phyloP scores from a whole-genome alignment of 2,113 vertebrate species.

The Nothoprocta perdicaria region DNA sequence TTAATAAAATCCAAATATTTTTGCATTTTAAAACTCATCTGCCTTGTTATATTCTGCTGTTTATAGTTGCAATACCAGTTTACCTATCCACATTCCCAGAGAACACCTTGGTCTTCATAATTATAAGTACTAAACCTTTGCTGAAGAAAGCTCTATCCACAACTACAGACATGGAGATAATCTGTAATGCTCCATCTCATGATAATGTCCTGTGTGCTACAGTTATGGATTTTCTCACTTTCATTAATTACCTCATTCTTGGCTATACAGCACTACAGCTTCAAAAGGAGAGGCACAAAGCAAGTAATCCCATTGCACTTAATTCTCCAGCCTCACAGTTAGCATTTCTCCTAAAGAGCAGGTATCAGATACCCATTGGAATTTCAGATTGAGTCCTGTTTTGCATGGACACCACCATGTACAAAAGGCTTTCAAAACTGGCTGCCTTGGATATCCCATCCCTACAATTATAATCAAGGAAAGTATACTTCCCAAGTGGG shows the following conservation, averaged over 20 bases:
- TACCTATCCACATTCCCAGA: not conserved
- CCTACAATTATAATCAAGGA: not conserved
- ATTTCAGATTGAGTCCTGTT: not conserved
- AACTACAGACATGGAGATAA: not conserved
- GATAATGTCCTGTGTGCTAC: not conserved
- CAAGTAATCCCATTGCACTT: not conserved
- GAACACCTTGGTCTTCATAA: not conserved
- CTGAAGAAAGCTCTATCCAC: not conserved
- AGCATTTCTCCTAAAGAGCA: not conserved
- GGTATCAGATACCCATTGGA: not conserved
- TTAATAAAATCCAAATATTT: not conserved
- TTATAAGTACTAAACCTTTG: not conserved
- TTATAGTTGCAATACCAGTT: not conserved
- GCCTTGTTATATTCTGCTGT: not conserved
- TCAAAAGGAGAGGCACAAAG: not conserved
- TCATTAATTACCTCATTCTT: not conserved
- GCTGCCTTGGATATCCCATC: not conserved
- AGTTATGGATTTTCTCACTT: not conserved
- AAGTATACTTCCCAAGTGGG: not conserved
- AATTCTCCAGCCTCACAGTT: fast-evolving
- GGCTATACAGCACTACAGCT: not conserved
- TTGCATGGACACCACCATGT: not conserved
- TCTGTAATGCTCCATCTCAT: not conserved
- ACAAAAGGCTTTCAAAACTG: not conserved
- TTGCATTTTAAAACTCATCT: not conserved